Conservation (phyloP, 2,113 vertebrate species). For the Merops nubicus region DNA sequence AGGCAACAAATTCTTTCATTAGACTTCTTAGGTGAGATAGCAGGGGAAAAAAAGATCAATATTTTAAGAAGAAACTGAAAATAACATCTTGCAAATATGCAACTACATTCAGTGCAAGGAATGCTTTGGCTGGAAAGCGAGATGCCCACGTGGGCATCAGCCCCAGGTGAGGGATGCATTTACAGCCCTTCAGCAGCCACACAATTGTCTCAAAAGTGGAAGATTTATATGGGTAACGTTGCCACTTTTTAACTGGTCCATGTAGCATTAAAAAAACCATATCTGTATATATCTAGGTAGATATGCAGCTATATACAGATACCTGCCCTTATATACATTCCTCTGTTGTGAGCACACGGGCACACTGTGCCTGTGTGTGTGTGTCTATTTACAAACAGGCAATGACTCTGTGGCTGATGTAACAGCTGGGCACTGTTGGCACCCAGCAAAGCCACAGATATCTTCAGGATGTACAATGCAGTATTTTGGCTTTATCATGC, state of each 20-base stretch:
- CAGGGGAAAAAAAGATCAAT: neutral
- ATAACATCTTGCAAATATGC: neutral
- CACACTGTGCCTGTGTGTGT: neutral
- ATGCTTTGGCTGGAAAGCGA: neutral
- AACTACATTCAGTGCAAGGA: neutral
- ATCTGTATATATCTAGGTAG: neutral
- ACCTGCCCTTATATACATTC: accelerated
- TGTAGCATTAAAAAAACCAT: neutral
- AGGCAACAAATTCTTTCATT: slow-evolving; percentile 56
- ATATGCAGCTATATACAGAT: neutral
- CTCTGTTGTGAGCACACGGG: accelerated
- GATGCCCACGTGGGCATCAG: neutral
- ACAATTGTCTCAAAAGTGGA: neutral
- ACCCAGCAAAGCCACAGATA: neutral
- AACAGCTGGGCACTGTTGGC: neutral
- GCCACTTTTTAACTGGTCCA: neutral
- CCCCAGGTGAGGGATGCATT: neutral
- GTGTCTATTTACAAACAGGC: neutral
- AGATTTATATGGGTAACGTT: neutral
- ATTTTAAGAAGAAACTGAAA: neutral
- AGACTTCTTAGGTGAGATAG: slow-evolving; percentile 36
- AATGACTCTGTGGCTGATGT: neutral
- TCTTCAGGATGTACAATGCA: neutral
- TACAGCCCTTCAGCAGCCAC: neutral
- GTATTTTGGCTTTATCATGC: neutral